These are phyloP conservation scores for Bolborhynchus lineola DNA, from an alignment of 2,113 vertebrate species.

Conservation along the genomic window DNA sequence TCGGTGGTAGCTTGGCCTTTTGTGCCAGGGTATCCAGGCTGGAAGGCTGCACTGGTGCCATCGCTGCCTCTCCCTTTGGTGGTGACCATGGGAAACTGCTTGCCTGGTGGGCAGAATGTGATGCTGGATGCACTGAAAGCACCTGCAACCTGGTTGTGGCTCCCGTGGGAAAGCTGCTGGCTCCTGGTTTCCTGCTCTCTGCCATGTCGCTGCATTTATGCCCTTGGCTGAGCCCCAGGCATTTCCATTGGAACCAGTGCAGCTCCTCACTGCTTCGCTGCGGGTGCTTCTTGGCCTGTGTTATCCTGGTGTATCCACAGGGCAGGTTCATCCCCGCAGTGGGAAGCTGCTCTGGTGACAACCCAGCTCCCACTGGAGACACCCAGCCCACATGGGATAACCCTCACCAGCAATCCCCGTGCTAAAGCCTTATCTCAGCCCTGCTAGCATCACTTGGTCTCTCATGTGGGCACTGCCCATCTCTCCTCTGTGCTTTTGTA, in stretches of 20 bases:
- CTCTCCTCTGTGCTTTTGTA: not conserved
- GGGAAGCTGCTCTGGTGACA: not conserved
- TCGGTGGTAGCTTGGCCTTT: not conserved
- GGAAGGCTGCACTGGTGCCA: not conserved
- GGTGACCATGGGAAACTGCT: not conserved
- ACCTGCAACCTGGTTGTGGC: not conserved
- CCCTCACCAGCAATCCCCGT: not conserved
- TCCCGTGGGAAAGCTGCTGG: not conserved
- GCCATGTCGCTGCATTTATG: not conserved
- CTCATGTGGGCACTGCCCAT: not conserved
- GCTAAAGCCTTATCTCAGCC: not conserved
- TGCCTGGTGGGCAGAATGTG: not conserved
- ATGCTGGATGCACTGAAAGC: not conserved
- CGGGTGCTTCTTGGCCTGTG: not conserved
- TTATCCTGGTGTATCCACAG: not conserved
- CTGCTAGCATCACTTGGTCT: not conserved
- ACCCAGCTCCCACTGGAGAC: not conserved
- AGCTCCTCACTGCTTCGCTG: not conserved
- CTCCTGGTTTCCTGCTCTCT: not conserved
- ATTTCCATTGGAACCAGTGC: fast-evolving
- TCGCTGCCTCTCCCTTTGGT: not conserved
- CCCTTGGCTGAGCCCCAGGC: not conserved
- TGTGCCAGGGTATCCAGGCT: not conserved
- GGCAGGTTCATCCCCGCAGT: not conserved
- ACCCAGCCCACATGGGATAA: fast-evolving